Base-by-base conservation (phyloP, 92 coral and sea anemone species). In the Pocillopora grandis region DNA sequence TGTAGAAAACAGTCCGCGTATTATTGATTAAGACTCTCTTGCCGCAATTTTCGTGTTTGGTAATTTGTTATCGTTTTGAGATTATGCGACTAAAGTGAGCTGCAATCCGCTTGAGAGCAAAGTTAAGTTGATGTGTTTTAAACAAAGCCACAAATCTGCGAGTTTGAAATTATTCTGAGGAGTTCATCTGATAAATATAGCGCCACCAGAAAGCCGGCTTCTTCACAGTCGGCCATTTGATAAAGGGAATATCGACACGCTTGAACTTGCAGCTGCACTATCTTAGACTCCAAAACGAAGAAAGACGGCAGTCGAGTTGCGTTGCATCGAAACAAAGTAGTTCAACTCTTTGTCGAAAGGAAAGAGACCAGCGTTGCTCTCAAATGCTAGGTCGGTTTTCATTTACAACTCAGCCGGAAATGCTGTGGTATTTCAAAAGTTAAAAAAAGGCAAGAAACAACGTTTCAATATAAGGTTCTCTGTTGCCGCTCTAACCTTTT, bases 401-500 rank as follows among this genome's bases (percentile, higher is more conserved):
- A 83, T 31, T 49, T 31, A 4, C 20, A 62, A 63, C 79, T 2
- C 19, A 62, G 15, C 95, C 97, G 95, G 97, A 93, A 93, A 90
- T 82, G 89, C 69, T 89, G 75, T 81, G 88, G 66, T 66, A 72
- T 85, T 89, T 90, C 80, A 84, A 87, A 58, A 84, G 82, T 69
- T 73, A 60, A 75, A 81, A 61, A 42, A 42, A 75, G 80, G 35
- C 9, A 23, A 48, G 79, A 57, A 42, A 35, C 80, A 73, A 12
- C 52, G 74, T 66, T 80, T 83, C 84, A 87, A 76, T 89, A 86
- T 85, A 79, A 89, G 80, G 63, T 72, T 85, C 79, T 69, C 79
- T 89, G 89, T 80, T 75, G 80, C 85, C 76, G 90, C 93, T 88
- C 88, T 92, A 69, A 71, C 85, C 89, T 75, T 91, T 87, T 90